Base-by-base conservation (phyloP, 2,888 invertebrate species). In the Ophion ventricosus region DNA sequence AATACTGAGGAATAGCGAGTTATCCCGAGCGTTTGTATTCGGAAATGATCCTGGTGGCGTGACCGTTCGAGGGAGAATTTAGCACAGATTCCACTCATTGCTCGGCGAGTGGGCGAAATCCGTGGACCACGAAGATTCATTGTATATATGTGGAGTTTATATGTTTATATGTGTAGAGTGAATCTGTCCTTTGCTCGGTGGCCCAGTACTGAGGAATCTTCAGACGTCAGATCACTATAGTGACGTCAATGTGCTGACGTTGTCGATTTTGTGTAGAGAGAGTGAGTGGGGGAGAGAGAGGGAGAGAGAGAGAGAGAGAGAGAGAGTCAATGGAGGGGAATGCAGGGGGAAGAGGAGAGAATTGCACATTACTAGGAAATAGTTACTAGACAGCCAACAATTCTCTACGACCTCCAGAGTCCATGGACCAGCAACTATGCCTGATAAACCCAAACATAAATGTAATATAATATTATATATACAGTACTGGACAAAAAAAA, bases 351-450 rank as follows among this genome's bases (percentile, higher is more conserved):
- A 35, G 82, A 80, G 43, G 61, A 80, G 69, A 66, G 29, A 40
- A 66, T 69, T 79, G 81, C 75, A 83, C 86, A 83, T 82, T 85
- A 83, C 86, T 81, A 83, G 81, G 81, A 83, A 86, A 85, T 86
- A 78, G 84, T 86, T 83, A 29, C 78, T 79, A 49, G 76, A 67
- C 76, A 66, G 72, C 75, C 75, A 77, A 77, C 80, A 67, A 80
- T 83, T 69, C 83, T 72, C 80, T n/a, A 73, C 69, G 49, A 78
- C 67, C 70, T 69, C 25, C 20, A 72, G 43, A 35, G 69, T 66
- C 4, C 59, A 61, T 74, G 49, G 35, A 64, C 23, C 43, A 26
- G 54, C 29, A 23, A 54, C 57, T 59, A 20, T 40, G 40, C 3
- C 25, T 25, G 0, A 29, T 29, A 43, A 14, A 40, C 8, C 17